Percentiles rank a stretch among this genome's conserved stretches.
Conservation (phyloP, 2,888 invertebrate genomes). For the Xestoiulus laeticollis region DNA sequence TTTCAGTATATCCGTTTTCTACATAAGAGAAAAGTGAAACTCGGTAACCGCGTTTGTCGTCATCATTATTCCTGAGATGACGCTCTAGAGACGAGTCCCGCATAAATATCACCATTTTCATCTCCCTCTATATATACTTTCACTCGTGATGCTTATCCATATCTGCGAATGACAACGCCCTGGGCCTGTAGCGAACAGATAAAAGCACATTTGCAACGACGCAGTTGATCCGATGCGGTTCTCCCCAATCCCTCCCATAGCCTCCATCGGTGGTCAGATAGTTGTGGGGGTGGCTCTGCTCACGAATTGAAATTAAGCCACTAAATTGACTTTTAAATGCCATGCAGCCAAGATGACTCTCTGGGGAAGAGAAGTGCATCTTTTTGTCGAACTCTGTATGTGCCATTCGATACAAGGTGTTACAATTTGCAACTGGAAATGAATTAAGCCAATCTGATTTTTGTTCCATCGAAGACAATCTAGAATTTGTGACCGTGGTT, state of each 20-base stretch:
- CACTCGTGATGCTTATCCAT: neutral
- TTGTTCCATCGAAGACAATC: too few species aligned
- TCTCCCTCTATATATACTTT: neutral
- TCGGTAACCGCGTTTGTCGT: neutral
- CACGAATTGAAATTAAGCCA: too few species aligned
- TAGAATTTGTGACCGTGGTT: too few species aligned
- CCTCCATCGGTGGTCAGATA: neutral
- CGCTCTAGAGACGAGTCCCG: neutral
- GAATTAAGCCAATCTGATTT: too few species aligned
- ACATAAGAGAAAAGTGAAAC: neutral
- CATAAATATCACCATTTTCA: neutral
- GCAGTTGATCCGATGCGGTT: neutral
- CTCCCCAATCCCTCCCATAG: neutral
- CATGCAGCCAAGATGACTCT: too few species aligned
- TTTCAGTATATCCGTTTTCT: neutral
- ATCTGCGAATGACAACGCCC: neutral
- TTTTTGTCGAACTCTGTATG: too few species aligned
- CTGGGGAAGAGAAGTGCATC: too few species aligned
- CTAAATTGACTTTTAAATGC: too few species aligned
- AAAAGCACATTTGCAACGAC: neutral
- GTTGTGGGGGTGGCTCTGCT: neutral
- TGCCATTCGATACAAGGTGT: too few species aligned
- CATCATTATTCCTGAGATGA: too few species aligned
- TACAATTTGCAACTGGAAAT: too few species aligned
- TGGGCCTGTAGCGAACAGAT: neutral